Percentiles rank a stretch among this genome's conserved stretches.
Conservation (phyloP, 2,888 invertebrate genomes). For the Eurytoma californica region DNA sequence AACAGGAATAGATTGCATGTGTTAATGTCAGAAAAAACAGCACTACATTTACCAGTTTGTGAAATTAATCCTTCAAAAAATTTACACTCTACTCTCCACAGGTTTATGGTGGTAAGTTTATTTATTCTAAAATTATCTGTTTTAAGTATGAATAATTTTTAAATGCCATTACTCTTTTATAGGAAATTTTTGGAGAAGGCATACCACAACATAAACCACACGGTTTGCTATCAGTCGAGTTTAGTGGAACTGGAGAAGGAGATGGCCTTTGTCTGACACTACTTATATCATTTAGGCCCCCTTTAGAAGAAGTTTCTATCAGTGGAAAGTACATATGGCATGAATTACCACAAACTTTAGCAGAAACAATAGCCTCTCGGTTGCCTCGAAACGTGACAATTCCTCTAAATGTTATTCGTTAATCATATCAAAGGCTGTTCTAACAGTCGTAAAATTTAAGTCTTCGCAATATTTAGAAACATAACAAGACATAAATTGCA, state of each 20-base stretch:
- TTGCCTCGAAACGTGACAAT: conserved; percentile 87
- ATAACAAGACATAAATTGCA: background rate
- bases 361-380: conserved; percentile 81
- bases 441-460: conserved; percentile 29
- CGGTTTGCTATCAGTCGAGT: conserved; percentile 87
- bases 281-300: conserved; percentile 88
- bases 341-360: conserved; percentile 83
- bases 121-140: background rate
- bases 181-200: conserved; percentile 92
- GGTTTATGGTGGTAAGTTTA: conserved; percentile 85
- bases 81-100: conserved; percentile 89
- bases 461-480: background rate
- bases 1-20: conserved; percentile 86
- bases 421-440: conserved; percentile 60
- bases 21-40: conserved; percentile 89
- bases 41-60: conserved; percentile 89
- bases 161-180: conserved; percentile 41
- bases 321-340: conserved; percentile 94
- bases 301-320: conserved; percentile 90
- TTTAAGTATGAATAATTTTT: background rate
- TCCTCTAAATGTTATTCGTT: conserved; percentile 89
- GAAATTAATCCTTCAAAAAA: conserved; percentile 92
- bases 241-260: conserved; percentile 76
- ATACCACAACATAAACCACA: conserved; percentile 89
- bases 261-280: conserved; percentile 91